A percentile compares a stretch with the other conserved stretches of the same genome.
These are phyloP conservation scores for Lepus oiostolus DNA, from an alignment of 2,797 vertebrate genomes.

Conservation along the genomic window DNA sequence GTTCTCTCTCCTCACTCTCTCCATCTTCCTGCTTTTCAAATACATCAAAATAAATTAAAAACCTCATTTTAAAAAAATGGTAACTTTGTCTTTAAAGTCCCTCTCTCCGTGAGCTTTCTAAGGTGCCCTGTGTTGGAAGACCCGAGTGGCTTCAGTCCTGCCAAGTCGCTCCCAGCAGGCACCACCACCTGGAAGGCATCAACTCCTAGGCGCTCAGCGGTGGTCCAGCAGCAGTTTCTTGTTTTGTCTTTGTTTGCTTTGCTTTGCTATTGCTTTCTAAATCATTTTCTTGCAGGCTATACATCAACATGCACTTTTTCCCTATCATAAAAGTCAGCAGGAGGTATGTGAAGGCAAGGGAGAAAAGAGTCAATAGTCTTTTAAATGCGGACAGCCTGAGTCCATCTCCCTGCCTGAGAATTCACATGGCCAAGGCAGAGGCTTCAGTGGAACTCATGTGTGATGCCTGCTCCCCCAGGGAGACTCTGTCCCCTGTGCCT, in stretches of 20 bases:
- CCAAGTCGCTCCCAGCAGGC: background rate
- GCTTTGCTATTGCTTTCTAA: slow-evolving; percentile 50
- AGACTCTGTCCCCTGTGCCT: fast-evolving
- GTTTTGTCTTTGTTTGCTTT: slow-evolving; percentile 9
- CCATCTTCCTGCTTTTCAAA: too few species aligned
- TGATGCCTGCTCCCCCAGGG: slow-evolving; percentile 6
- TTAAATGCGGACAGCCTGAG: background rate
- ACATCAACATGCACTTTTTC: background rate
- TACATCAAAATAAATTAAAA: too few species aligned
- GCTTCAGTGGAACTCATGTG: background rate
- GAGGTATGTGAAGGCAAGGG: slow-evolving; percentile 15
- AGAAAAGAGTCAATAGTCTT: background rate
- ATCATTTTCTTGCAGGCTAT: slow-evolving; percentile 14
- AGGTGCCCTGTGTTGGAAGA: too few species aligned
- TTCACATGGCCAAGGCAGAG: background rate
- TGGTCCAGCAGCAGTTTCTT: background rate
- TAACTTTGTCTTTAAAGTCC: too few species aligned
- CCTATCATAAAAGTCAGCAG: slow-evolving; percentile 48
- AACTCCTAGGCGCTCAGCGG: background rate
- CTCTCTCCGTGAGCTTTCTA: too few species aligned
- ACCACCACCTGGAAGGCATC: background rate
- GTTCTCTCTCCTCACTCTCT: too few species aligned
- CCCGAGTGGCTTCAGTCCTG: background rate
- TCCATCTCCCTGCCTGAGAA: background rate
- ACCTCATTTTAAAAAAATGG: too few species aligned